Percentiles rank a stretch among this genome's conserved stretches.
phyloP scores from a whole-genome alignment of 2,113 vertebrate genomes.

The Melospiza melodia region DNA sequence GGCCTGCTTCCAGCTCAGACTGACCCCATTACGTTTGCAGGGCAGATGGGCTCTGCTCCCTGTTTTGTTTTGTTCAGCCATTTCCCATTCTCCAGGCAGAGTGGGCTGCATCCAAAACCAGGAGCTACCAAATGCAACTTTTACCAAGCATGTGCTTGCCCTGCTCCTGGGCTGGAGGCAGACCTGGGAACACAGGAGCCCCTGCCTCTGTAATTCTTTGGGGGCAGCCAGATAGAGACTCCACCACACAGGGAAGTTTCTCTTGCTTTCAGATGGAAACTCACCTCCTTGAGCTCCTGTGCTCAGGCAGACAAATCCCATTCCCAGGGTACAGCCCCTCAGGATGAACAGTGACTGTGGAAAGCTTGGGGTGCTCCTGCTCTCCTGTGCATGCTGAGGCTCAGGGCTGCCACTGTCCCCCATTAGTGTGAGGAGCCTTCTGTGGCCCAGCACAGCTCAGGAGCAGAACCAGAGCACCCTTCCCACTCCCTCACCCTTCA shows the following conservation, averaged over 20 bases:
- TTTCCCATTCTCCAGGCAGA: background rate
- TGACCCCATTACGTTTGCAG: background rate
- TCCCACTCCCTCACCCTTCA: background rate
- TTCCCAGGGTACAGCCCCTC: background rate
- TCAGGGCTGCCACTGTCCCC: background rate
- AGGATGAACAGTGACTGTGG: background rate
- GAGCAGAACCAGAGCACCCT: background rate
- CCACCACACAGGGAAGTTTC: background rate
- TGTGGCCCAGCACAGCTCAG: background rate
- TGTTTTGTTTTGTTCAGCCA: background rate
- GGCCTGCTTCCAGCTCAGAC: background rate
- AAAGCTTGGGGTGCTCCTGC: background rate
- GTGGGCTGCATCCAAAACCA: background rate
- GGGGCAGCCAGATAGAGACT: background rate
- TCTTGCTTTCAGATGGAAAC: background rate
- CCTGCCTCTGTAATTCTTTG: background rate
- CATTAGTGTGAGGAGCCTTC: fast-evolving
- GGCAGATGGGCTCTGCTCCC: background rate
- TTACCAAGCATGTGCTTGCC: background rate
- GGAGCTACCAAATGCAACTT: background rate
- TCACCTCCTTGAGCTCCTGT: background rate
- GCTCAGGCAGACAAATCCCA: background rate
- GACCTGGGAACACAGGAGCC: background rate
- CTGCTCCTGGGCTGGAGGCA: background rate
- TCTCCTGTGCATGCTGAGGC: background rate